phyloP scores from a whole-genome alignment of 1,140 invertebrate species.

The Venustaconcha ellipsiformis region DNA sequence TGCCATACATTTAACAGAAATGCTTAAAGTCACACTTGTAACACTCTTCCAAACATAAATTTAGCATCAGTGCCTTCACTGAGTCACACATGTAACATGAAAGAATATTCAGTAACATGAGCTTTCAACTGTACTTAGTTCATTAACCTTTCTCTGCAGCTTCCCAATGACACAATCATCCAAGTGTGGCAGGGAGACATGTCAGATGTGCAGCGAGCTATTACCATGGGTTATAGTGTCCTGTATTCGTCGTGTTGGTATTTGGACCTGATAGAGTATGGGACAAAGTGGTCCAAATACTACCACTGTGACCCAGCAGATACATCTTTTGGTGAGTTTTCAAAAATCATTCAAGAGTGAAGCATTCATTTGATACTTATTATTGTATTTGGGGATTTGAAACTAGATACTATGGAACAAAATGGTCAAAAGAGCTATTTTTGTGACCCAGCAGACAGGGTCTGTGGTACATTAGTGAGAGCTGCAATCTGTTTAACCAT shows the following conservation, averaged over 20 bases:
- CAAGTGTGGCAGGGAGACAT: slow-evolving; percentile 66
- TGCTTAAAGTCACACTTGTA: too few species aligned
- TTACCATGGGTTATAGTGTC: slow-evolving; percentile 55
- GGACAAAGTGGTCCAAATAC: slow-evolving; percentile 66
- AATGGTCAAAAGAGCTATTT: slow-evolving; percentile 42
- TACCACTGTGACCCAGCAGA: slow-evolving; percentile 70
- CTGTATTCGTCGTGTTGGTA: slow-evolving; percentile 66
- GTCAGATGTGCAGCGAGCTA: slow-evolving; percentile 59
- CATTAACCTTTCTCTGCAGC: slow-evolving; percentile 33
- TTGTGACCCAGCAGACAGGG: slow-evolving; percentile 67
- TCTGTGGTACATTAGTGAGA: background rate
- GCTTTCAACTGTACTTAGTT: too few species aligned
- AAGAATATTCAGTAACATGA: too few species aligned
- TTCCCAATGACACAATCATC: slow-evolving; percentile 64
- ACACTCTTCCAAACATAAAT: too few species aligned
- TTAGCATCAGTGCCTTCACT: too few species aligned
- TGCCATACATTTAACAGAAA: too few species aligned
- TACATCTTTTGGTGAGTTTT: slow-evolving; percentile 62
- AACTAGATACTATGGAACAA: slow-evolving; percentile 30
- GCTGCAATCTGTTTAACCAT: too few species aligned
- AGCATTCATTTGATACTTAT: background rate
- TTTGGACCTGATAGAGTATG: slow-evolving; percentile 64
- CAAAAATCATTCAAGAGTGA: background rate
- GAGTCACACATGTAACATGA: too few species aligned
- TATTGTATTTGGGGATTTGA: background rate